Evolutionary conservation across 2,888 invertebrate genomes (phyloP).

Genomic region (Unio pictorum): DNA sequence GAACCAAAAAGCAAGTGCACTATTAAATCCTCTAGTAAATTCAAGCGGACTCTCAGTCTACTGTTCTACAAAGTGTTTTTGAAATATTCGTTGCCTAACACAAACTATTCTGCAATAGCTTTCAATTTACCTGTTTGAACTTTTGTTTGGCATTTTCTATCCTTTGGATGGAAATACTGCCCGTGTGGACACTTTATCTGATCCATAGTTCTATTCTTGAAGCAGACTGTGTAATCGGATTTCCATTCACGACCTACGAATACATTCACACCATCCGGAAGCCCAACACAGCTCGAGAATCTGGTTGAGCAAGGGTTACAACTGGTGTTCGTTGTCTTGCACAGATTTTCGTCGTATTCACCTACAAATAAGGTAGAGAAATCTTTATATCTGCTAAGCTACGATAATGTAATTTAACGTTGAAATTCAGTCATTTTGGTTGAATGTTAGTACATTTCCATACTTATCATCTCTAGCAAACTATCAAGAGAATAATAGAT

Average conservation of each 20-base stretch:
- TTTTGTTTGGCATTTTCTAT: conserved; percentile 18
- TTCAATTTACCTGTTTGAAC: conserved; percentile 19
- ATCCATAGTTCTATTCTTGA: conserved; percentile 3
- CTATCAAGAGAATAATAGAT: too few species aligned
- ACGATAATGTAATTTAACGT: neutral
- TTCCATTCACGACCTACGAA: conserved; percentile 9
- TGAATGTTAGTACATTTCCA: too few species aligned
- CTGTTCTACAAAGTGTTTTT: too few species aligned
- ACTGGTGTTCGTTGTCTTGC: neutral
- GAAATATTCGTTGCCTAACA: too few species aligned
- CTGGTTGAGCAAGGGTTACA: neutral
- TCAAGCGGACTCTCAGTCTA: too few species aligned
- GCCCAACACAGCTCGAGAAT: neutral
- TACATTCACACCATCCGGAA: conserved; percentile 2
- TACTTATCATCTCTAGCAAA: too few species aligned
- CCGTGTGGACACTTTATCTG: conserved; percentile 6
- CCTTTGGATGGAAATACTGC: conserved; percentile 22
- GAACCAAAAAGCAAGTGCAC: too few species aligned
- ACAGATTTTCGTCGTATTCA: conserved; percentile 24
- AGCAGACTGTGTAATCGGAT: conserved; percentile 7
- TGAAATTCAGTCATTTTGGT: too few species aligned
- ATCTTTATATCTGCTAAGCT: neutral
- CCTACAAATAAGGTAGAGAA: conserved; percentile 21
- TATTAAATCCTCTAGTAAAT: too few species aligned
- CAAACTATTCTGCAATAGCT: too few species aligned